Evolutionary conservation across 2,113 vertebrate genomes (phyloP).

Genomic region (Atherinomorus stipes): DNA sequence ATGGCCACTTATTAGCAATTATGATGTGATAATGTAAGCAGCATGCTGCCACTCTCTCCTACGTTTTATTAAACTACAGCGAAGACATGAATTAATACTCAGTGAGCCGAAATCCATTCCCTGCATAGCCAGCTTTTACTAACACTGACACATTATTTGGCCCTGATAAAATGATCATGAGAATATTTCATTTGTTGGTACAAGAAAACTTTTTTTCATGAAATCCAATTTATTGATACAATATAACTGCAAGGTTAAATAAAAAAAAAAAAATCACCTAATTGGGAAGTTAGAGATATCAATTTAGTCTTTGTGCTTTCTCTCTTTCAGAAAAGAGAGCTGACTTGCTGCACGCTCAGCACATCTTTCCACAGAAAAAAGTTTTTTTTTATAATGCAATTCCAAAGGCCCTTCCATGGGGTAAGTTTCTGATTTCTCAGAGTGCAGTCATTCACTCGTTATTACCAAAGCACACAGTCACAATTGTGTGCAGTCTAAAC

Average conservation of each 20-base stretch:
- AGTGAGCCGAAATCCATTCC: neutral
- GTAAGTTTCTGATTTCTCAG: slow-evolving; percentile 2
- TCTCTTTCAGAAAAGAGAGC: neutral
- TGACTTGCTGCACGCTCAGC: slow-evolving; percentile 1
- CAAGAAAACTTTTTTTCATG: neutral
- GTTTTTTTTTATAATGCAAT: slow-evolving; percentile 29
- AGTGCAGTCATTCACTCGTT: slow-evolving; percentile 15
- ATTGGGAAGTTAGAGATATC: neutral
- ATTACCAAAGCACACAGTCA: neutral
- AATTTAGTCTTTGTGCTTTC: slow-evolving; percentile 5
- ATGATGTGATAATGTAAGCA: slow-evolving; percentile 12
- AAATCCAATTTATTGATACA: neutral
- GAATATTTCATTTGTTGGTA: neutral
- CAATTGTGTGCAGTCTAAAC: slow-evolving; percentile 7
- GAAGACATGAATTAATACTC: slow-evolving; percentile 31
- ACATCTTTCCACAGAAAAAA: slow-evolving; percentile 13
- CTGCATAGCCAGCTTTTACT: neutral
- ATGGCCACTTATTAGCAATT: slow-evolving; percentile 54
- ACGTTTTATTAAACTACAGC: slow-evolving; percentile 34
- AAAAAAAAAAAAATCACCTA: neutral
- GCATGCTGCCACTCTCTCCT: slow-evolving; percentile 37
- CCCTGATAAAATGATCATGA: neutral
- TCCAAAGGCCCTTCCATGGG: slow-evolving; percentile 20
- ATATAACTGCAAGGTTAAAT: neutral
- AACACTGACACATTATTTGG: neutral